These are phyloP conservation scores for Epizoanthus stellaris DNA, from an alignment of 92 coral and sea anemone species.

Conservation along the genomic window DNA sequence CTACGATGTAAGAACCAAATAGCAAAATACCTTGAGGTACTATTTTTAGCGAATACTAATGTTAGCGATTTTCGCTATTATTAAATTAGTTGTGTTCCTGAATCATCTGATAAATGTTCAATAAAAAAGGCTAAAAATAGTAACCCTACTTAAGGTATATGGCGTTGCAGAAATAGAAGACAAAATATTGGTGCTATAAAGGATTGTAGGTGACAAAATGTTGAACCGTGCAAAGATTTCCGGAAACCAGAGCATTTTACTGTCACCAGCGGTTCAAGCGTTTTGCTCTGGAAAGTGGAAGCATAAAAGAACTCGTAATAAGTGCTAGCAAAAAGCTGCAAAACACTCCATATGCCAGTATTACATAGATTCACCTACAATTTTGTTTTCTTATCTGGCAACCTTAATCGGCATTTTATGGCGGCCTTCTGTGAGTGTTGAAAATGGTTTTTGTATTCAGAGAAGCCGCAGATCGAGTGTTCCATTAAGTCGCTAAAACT, in stretches of 20 bases:
- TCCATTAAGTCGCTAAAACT: slow-evolving; percentile 8
- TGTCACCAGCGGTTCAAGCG: slow-evolving; percentile 1
- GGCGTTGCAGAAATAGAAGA: slow-evolving; percentile 6
- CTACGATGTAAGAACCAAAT: not conserved
- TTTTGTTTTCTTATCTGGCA: not conserved
- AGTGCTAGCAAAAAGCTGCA: slow-evolving; percentile 5
- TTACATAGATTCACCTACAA: not conserved
- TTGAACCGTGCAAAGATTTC: slow-evolving; percentile 4
- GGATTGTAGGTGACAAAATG: not conserved
- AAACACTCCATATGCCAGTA: not conserved
- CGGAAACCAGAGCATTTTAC: slow-evolving; percentile 10
- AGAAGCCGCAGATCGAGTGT: slow-evolving; percentile 9
- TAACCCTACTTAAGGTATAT: slow-evolving; percentile 6
- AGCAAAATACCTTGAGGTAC: not conserved
- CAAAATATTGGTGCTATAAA: slow-evolving; percentile 1
- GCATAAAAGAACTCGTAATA: slow-evolving; percentile 3
- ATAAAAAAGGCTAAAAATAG: not conserved
- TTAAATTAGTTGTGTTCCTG: slow-evolving; percentile 10
- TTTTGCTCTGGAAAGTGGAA: slow-evolving; percentile 5
- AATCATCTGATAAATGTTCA: slow-evolving; percentile 6
- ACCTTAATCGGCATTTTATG: not conserved
- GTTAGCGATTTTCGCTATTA: slow-evolving; percentile 9
- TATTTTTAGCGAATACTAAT: slow-evolving; percentile 5
- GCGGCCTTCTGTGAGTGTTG: not conserved
- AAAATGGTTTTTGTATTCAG: slow-evolving; percentile 8